Base-by-base conservation (phyloP, 2,797 vertebrate species). In the Decapterus maruadsi region DNA sequence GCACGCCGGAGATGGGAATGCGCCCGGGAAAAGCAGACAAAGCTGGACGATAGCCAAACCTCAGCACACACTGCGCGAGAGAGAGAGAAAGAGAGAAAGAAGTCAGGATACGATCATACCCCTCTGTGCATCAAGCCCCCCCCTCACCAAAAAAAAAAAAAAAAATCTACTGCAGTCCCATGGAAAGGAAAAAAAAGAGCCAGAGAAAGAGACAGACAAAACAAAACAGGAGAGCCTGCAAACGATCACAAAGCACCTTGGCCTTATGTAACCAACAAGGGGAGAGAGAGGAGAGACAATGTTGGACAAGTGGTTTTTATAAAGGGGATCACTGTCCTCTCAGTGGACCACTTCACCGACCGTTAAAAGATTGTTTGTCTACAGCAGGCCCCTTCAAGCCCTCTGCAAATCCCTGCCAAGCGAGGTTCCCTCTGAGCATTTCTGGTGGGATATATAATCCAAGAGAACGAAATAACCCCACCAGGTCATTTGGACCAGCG, bases 261-360 rank as follows among this genome's bases (percentile, higher is more conserved):
- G 84, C 87, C 79, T 89, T 80, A 79, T 78, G 91, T 86, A 90
- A 91, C 82, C 88, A 87, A 84, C 85, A 72, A 65, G 79, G 68
- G 66, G 76, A 71, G 80, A 83, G 80, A 84, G 81, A 7, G 75
- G 83, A 78, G 73, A 84, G 88, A 89, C 90, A 78, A 83, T 78
- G 90, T 77, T 19, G 72, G 85, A 92, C 93, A 90, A 93, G 92
- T 94, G 92, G 87, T 93, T 94, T 92, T 84, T 92, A 94, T 93
- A 93, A 94, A 93, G 74, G 84, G 90, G 88, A 93, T 93, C 88
- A 64, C 82, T 87, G 82, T 90, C 82, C 87, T 93, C 93, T 93
- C 91, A 40, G 79, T 31, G 90, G 88, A 91, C 86, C 92, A 93
- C 92, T 94, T 93, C 90, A 92, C 84, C 88, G 87, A 89, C 90